Conservation (phyloP, 2,888 invertebrate genomes). For the Digitonthophagus gazella region DNA sequence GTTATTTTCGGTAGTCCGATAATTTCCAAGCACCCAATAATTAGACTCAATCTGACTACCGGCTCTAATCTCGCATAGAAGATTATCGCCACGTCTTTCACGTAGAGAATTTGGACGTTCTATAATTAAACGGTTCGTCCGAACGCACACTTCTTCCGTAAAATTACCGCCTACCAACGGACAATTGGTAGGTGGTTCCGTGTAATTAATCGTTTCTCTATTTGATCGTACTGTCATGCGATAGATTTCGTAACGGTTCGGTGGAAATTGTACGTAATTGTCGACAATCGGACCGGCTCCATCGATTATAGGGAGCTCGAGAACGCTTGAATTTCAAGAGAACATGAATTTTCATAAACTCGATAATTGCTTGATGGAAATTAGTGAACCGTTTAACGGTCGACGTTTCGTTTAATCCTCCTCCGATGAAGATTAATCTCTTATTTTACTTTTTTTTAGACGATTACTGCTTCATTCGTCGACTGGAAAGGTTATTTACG, state of each 20-base stretch:
- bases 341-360: background rate
- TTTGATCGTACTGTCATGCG: background rate
- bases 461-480: background rate
- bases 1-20: constrained; percentile 7
- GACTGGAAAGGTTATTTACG: background rate
- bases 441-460: background rate
- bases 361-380: background rate
- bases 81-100: background rate
- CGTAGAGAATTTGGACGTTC: background rate
- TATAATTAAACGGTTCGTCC: constrained; percentile 8
- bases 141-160: background rate
- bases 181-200: background rate
- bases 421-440: no score
- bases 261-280: background rate
- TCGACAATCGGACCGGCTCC: background rate
- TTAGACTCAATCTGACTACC: constrained; percentile 14
- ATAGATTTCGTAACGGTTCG: background rate
- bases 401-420: no score
- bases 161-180: background rate
- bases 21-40: constrained; percentile 7
- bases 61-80: background rate
- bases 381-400: background rate
- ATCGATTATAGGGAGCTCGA: background rate
- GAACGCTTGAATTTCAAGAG: background rate
- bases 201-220: background rate